Conservation (phyloP, 2,113 vertebrate genomes). For the Thermophis baileyi region DNA sequence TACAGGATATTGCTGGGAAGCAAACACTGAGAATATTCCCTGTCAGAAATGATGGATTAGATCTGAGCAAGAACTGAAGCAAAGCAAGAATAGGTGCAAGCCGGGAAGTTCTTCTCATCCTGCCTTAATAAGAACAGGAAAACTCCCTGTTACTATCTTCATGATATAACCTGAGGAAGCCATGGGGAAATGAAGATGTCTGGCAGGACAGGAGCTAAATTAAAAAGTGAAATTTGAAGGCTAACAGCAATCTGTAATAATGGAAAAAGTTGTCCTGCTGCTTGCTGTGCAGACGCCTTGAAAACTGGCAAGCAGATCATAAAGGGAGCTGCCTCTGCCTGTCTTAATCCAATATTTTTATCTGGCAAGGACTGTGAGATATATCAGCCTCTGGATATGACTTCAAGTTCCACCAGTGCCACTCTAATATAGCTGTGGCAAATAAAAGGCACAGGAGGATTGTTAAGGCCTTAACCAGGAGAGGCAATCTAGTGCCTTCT, state of each 20-base stretch:
- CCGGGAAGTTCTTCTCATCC: neutral
- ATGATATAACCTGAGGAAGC: neutral
- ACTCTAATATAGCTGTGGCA: neutral
- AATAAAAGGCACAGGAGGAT: neutral
- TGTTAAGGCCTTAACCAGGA: neutral
- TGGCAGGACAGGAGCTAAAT: neutral
- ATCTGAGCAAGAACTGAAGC: slow-evolving; percentile 5
- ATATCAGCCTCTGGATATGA: neutral
- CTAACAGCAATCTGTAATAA: neutral
- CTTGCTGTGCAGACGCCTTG: neutral
- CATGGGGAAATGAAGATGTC: neutral
- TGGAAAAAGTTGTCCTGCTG: neutral
- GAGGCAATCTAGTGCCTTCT: neutral
- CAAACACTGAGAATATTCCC: neutral
- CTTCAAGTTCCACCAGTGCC: neutral
- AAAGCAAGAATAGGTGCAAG: neutral
- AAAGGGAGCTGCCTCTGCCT: neutral
- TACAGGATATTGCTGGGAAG: slow-evolving; percentile 7
- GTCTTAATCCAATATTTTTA: neutral
- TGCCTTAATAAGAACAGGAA: neutral
- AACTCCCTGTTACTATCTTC: neutral
- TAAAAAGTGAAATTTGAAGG: neutral
- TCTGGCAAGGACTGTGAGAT: neutral
- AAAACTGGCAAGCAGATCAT: neutral
- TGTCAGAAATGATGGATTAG: slow-evolving; percentile 6